phyloP scores from a whole-genome alignment of 2,888 invertebrate species.

The Tipula lateralis region DNA sequence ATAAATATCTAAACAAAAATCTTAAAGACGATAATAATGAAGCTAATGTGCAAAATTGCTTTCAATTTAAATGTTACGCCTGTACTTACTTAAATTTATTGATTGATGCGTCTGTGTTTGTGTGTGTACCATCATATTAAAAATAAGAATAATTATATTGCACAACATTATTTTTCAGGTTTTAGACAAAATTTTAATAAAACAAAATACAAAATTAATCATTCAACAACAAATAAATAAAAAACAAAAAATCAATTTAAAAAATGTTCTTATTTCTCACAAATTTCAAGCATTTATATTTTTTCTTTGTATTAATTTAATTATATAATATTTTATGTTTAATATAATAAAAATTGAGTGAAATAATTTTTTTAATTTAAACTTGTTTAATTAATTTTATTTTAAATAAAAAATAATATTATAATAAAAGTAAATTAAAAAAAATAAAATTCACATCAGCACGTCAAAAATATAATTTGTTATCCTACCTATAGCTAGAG shows the following conservation, averaged over 20 bases:
- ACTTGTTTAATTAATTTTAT: slow-evolving; percentile 11
- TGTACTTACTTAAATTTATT: background rate
- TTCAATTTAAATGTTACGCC: background rate
- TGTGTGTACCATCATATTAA: background rate
- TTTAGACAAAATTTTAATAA: background rate
- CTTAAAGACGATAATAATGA: background rate
- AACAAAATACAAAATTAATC: background rate
- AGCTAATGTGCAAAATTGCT: background rate
- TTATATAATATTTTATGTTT: background rate
- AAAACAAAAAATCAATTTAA: background rate
- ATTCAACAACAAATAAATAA: background rate
- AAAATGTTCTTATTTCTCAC: background rate
- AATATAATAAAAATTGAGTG: slow-evolving; percentile 7
- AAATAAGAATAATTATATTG: background rate
- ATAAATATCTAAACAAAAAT: background rate
- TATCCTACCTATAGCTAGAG: slow-evolving; percentile 37
- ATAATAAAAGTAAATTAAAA: slow-evolving; percentile 21
- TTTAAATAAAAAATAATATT: background rate
- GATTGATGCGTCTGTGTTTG: background rate
- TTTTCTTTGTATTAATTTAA: background rate
- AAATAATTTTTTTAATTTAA: background rate
- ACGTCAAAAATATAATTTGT: slow-evolving; percentile 37
- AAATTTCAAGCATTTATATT: slow-evolving; percentile 19
- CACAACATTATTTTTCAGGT: slow-evolving; percentile 2
- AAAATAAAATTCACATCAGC: slow-evolving; percentile 28